Base-by-base conservation (phyloP, 2,888 invertebrate species). In the Drosophila imparisetae region DNA sequence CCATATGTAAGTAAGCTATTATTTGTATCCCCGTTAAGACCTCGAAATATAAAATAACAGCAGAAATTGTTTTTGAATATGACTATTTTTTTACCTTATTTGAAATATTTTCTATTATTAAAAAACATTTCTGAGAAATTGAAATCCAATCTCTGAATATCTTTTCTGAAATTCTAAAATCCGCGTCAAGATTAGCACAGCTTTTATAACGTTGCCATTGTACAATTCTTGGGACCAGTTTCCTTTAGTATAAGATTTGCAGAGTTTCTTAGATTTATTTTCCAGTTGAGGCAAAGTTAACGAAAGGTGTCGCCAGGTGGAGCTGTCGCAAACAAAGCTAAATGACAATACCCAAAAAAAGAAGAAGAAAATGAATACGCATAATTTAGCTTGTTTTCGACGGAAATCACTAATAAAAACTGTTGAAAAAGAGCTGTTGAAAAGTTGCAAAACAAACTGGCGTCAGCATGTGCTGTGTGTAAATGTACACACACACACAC, bases 391-490 rank as follows among this genome's bases (percentile, higher is more conserved):
- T 80, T 89, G 82, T 90, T 90, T 89, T 82, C 84, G 71, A 81
- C 82, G 89, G 89, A 89, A 90, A 80, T 84, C 89, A 82, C 90
- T 78, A 90, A 87, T 90, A 89, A 90, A 89, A 89, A 83, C 85
- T 67, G 77, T 74, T 79, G 70, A 36, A 66, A 83, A 83, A 77
- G 76, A 78, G 73, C 75, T 89, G 85, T 85, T 86, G 85, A 85
- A 89, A 89, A 89, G 83, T 88, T 89, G 63, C 60, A 73, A 83
- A 87, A 77, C 88, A 88, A 87, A 88, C 85, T 86, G 86, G 83
- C 88, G 83, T 75, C 81, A 89, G 76, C 76, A 62, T 70, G 86
- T 65, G 74, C 65, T 65, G 59, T 87, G 80, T 72, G 59, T 64
- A 55, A 36, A 55, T 62, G 72, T 72, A 67, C 53, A 45, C 65